phyloP scores from a whole-genome alignment of 2,113 vertebrate species.

The Oplegnathus fasciatus region DNA sequence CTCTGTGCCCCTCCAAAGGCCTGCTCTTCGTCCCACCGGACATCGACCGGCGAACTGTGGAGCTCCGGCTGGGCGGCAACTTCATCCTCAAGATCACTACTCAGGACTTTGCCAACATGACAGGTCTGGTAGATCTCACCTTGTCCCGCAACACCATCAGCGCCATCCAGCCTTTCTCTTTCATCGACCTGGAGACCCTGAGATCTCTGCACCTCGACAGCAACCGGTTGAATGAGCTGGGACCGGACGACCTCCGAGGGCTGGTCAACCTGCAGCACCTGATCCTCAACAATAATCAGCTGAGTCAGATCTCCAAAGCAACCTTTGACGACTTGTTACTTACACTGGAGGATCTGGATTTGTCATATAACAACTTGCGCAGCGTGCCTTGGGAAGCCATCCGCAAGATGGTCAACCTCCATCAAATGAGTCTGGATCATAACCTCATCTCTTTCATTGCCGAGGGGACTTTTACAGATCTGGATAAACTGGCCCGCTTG shows the following conservation, averaged over 20 bases:
- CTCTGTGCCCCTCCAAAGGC: slow-evolving; percentile 96
- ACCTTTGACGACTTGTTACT: slow-evolving; percentile 93
- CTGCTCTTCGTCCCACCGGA: slow-evolving; percentile 95
- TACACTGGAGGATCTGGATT: slow-evolving; percentile 95
- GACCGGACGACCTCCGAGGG: slow-evolving; percentile 92
- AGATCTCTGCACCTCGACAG: slow-evolving; percentile 95
- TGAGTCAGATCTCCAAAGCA: slow-evolving; percentile 88
- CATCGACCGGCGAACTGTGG: slow-evolving; percentile 96
- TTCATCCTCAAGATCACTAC: slow-evolving; percentile 95
- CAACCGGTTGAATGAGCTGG: slow-evolving; percentile 93
- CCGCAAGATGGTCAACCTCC: slow-evolving; percentile 95
- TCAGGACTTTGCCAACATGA: slow-evolving; percentile 98
- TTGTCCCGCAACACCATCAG: slow-evolving; percentile 97
- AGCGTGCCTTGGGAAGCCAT: slow-evolving; percentile 95
- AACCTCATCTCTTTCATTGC: slow-evolving; percentile 93
- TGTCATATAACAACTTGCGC: slow-evolving; percentile 96
- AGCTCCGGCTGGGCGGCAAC: slow-evolving; percentile 96
- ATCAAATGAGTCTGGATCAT: slow-evolving; percentile 97
- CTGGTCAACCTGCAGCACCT: slow-evolving; percentile 96
- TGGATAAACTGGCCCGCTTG: slow-evolving; percentile 92
- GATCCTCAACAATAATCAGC: slow-evolving; percentile 98
- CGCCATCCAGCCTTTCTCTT: slow-evolving; percentile 95
- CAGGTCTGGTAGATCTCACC: slow-evolving; percentile 96
- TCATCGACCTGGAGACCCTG: slow-evolving; percentile 95
- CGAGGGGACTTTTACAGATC: slow-evolving; percentile 94